Evolutionary conservation across 2,797 vertebrate species (phyloP), one percentile per base, ranked within the genome.

Genomic region (Micromesistius poutassou): DNA sequence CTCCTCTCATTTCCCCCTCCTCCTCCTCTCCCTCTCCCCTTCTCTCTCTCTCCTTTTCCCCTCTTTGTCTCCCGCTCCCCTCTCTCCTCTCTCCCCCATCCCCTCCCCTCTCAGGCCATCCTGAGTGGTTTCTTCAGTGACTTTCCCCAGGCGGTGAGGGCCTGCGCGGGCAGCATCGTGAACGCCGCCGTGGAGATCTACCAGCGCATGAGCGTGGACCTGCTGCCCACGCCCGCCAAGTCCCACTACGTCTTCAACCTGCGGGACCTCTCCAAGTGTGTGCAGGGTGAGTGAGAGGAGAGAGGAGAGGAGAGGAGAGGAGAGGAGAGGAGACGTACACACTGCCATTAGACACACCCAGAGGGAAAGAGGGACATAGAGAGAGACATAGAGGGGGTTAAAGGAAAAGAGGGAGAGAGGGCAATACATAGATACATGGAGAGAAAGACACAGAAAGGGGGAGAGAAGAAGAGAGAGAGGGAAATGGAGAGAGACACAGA

Each of bases 221-320:
- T 96, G 81, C 92, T 97, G 71, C 96, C 96, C 78, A 96, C 96
- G 76, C 96, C 96, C 2, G 95, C 95, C 83, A 96, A 96, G 89
- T 97, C 95, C 46, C 96, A 96, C 88, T 96, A 97, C 13, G 93
- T 97, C 78, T 97, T 97, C 91, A 96, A 96, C 89, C 93, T 97
- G 46, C 89, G 95, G 71, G 94, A 96, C 83, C 94, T 97, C 81
- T 97, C 95, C 82, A 96, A 97, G 80, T 96, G 95, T 87, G 92
- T 97, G 78, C 96, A 97, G 94, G 96, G 96, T 97, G 90, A 84
- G 87, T 66, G n/a, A 66, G 62, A 25, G 95, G 19, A n/a, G 50
- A 62, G 50, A n/a, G 22, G 22, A 22, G 7, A 2, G 22, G n/a
- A 28, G 3, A 12, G n/a, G n/a, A 66, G 62, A 25, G 95, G 19